A percentile compares a stretch with the other conserved stretches of the same genome.
Conservation (phyloP, 2,113 vertebrate species). For the Craseonycteris thonglongyai region DNA sequence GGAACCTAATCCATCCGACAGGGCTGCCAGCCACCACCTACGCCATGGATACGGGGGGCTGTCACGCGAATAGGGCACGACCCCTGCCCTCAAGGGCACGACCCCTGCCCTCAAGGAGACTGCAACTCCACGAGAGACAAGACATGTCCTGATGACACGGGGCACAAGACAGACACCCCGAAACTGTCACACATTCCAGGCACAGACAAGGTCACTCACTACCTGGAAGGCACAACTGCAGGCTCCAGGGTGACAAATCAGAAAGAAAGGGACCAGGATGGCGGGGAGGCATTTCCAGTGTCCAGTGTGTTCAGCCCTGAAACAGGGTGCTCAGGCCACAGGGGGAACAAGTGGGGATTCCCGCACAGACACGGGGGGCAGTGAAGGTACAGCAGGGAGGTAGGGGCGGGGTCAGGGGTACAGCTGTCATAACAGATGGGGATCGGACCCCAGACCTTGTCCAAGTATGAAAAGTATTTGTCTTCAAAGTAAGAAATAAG, state of each 20-base stretch:
- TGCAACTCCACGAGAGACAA: accelerated
- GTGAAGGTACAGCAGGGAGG: accelerated
- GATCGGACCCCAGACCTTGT: background rate
- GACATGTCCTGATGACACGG: accelerated
- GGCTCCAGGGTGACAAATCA: background rate
- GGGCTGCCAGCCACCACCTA: background rate
- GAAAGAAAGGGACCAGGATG: no score
- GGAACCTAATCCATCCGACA: accelerated
- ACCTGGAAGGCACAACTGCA: background rate
- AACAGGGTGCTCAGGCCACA: background rate
- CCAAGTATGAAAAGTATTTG: background rate
- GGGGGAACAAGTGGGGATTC: background rate
- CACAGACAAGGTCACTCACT: background rate
- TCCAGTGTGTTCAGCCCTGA: accelerated
- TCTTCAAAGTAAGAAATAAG: background rate
- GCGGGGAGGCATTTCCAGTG: background rate
- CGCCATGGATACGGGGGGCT: accelerated
- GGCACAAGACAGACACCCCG: accelerated
- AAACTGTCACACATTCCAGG: no score
- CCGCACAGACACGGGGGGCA: accelerated
- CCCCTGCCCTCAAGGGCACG: accelerated
- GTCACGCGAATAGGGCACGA: accelerated
- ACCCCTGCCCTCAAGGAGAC: no score
- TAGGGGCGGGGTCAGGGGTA: background rate
- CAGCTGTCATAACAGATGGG: accelerated